Evolutionary conservation across 2,797 vertebrate species (phyloP), one percentile per base, ranked within the genome.

Genomic region (Mus caroli): DNA sequence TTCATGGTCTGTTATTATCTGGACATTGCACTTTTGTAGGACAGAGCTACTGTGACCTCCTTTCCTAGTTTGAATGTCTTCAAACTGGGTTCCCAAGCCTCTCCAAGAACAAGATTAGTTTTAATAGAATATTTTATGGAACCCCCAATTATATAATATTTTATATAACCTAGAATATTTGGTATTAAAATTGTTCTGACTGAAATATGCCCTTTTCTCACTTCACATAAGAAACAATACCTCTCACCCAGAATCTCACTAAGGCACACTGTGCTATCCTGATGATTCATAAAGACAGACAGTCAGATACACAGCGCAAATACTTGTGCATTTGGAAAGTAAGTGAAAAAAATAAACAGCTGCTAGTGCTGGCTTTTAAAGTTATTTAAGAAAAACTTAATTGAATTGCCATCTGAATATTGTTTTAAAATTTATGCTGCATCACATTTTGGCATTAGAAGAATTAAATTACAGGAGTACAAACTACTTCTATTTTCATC

Each of bases 361-460:
- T 86, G 64, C 52, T 34, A 88, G 52, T 85, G 58, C 19, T 80
- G 83, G 19, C 28, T 64, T 88, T 80, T 94, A 62, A 88, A 82
- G 67, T 92, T 94, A 92, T 95, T 96, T 94, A 94, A 83, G 90
- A 85, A 94, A 82, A 93, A 77, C n/a, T 82, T 94, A 94, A 91
- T 77, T 92, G 69, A 91, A 37, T 92, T 96, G 50, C 86, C 67
- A 86, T 69, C 40, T 91, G 60, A 97, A 88, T 79, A 77, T 17
- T 82, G 79, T 17, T 80, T 40, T 37, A 80, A 58, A 58, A 56
- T 80, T 37, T 24, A 56, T 80, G 34, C 78, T 37, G 12, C 20
- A 80, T 56, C 52, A 80, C 34, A 80, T 37, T 58, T 37, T 80
- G 54, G 58, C 5, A 26, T 80, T 40, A 24, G 24, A 58, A 58